These are phyloP conservation scores for Lasioglossum villosulum DNA, from an alignment of 2,888 invertebrate genomes.

Conservation along the genomic window DNA sequence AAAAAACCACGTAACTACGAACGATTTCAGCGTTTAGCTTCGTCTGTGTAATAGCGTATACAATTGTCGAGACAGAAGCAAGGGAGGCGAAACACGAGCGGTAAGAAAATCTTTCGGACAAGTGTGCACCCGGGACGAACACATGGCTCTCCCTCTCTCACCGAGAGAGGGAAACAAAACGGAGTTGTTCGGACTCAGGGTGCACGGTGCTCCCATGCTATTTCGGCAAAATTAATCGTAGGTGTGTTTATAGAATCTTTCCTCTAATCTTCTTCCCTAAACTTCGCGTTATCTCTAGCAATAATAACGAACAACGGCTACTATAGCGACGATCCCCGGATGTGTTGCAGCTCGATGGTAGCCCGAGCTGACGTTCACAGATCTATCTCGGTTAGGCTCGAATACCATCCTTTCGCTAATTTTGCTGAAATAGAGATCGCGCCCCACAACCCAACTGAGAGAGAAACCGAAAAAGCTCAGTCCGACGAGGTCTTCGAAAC, in stretches of 20 bases:
- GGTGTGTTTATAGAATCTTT: constrained; percentile 35
- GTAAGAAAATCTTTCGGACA: not conserved
- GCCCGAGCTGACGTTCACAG: constrained; percentile 1
- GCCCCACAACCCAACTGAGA: not conserved
- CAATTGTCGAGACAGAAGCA: constrained; percentile 35
- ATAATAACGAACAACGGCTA: constrained; percentile 45
- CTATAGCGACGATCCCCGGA: constrained; percentile 10
- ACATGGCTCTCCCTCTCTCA: too few relatives aligned
- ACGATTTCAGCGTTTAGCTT: constrained; percentile 68
- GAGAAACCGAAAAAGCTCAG: not conserved
- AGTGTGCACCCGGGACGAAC: not conserved
- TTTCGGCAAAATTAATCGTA: constrained; percentile 64
- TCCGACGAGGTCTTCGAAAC: not conserved
- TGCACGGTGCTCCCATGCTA: constrained; percentile 21
- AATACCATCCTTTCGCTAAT: constrained; percentile 32
- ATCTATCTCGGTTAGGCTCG: constrained; percentile 4
- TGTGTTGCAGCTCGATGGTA: constrained; percentile 21
- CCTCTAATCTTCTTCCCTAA: constrained; percentile 48
- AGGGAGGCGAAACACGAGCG: constrained; percentile 14
- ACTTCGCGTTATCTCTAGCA: constrained; percentile 49
- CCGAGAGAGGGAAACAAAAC: too few relatives aligned
- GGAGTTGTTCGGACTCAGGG: not conserved
- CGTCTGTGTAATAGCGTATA: constrained; percentile 68
- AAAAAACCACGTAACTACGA: not conserved
- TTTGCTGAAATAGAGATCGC: constrained; percentile 53